A percentile compares a stretch with the other conserved stretches of the same genome.
These are phyloP conservation scores for Lacerta bilineata DNA, from an alignment of 2,797 vertebrate genomes.

Conservation along the genomic window DNA sequence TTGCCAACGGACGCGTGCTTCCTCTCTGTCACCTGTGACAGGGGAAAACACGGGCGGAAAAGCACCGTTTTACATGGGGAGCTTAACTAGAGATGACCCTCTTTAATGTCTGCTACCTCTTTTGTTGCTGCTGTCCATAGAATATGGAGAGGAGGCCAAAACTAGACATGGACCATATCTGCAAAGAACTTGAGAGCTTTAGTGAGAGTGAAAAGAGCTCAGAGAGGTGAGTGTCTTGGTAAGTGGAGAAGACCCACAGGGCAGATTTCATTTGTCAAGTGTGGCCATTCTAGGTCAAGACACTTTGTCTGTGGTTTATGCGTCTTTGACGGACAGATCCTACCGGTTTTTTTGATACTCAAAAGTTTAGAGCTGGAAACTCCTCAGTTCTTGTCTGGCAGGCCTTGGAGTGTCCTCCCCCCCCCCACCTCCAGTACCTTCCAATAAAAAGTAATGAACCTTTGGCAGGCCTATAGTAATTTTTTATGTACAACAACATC, in stretches of 20 bases:
- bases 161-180: not conserved
- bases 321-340: not conserved
- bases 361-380: not conserved
- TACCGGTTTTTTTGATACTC: too few species aligned
- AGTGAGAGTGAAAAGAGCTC: slow-evolving; percentile 13
- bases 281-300: not conserved
- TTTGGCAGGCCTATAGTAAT: too few species aligned
- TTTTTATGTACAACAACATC: too few species aligned
- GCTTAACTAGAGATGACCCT: not conserved
- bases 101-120: not conserved
- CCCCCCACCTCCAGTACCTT: too few species aligned
- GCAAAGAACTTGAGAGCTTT: not conserved
- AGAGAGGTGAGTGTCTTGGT: slow-evolving; percentile 8
- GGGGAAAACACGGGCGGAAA: too few species aligned
- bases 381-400: too few species aligned
- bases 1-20: not conserved
- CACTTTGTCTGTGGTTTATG: not conserved
- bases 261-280: not conserved
- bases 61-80: not conserved
- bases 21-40: not conserved
- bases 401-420: too few species aligned
- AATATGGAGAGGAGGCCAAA: slow-evolving; percentile 14
- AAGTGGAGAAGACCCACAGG: not conserved
- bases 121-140: not conserved
- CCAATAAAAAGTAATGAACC: too few species aligned